Evolutionary conservation across 2,113 vertebrate species (phyloP).

Genomic region (Megaleporinus macrocephalus): DNA sequence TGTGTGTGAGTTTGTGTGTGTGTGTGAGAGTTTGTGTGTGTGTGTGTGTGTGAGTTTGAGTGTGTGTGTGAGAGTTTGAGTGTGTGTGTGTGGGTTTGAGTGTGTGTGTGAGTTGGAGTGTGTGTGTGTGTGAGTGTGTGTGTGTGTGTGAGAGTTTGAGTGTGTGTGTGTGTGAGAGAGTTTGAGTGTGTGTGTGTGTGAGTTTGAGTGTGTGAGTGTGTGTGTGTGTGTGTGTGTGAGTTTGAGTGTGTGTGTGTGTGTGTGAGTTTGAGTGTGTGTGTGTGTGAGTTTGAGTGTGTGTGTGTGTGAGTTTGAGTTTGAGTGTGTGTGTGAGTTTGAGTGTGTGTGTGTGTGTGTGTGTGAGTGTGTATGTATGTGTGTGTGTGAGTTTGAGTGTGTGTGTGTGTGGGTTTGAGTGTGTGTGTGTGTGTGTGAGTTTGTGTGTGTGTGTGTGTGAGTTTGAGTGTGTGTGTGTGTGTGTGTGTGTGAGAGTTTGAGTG

Average conservation of each 20-base stretch:
- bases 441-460: not conserved
- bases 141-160: too few species aligned
- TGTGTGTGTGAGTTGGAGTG: constrained; percentile 2
- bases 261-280: constrained; percentile 4
- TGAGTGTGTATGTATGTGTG: not conserved
- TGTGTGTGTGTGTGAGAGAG: constrained; percentile 4
- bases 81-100: constrained; percentile 3
- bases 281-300: constrained; percentile 8
- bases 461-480: not conserved
- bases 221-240: constrained; percentile 5
- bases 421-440: constrained; percentile 3
- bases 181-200: not conserved
- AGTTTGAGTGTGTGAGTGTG: not conserved
- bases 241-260: not conserved
- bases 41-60: constrained; percentile 10
- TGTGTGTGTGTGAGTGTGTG: not conserved
- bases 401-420: not conserved
- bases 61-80: too few species aligned
- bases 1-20: constrained; percentile 10
- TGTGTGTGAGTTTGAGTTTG: too few species aligned
- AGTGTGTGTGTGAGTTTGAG: not conserved
- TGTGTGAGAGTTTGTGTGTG: not conserved
- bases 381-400: not conserved
- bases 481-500: too few species aligned
- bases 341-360: not conserved